Base-by-base conservation (phyloP, 2,113 vertebrate genomes). In the Thamnophis sirtalis region DNA sequence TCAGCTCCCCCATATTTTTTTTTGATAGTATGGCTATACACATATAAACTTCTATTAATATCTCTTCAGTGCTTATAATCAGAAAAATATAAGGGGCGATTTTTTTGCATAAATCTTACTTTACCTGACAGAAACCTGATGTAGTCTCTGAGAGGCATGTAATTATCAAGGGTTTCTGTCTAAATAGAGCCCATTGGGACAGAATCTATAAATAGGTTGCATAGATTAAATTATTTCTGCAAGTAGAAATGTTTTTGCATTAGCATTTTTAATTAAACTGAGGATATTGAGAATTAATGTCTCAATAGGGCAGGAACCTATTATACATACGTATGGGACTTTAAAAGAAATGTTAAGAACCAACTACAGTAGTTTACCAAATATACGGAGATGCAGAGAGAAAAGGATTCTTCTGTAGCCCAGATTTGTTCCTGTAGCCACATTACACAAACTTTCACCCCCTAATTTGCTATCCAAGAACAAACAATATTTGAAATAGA, bases 81-180 rank as follows among this genome's bases (percentile, higher is more conserved):
- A 60, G 24, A 90, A n/a, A 10, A 84, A 24, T 21, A 94, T 88
- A 24, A 92, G 92, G 53, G 90, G 6, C 38, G 90, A 43, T 80
- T 5, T 68, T 60, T 53, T 90, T 26, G 58, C 51, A 7, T 1
- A 4, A 3, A 68, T 90, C 2, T 15, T 93, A 33, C 58, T 1
- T 49, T 88, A 38, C 33, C 17, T 88, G 89, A 88, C 33, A 22
- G 33, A 80, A 80, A 3, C 17, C 33, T 9, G 17, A 43, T 43
- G 7, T 80, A 7, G 73, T 80, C 73, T 21, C 33, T 43, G 33
- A 38, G 89, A 92, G 60, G 33, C 33, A 89, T 51, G 86, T 68
- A 1, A 60, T 8, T 3, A 90, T 33, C 11, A 2, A 33, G 9
- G 93, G 94, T 93, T 90, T n/a, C 26, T 90, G 11, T 43, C 7